Conservation (phyloP, 2,797 vertebrate genomes). For the Enteromius fasciolatus region DNA sequence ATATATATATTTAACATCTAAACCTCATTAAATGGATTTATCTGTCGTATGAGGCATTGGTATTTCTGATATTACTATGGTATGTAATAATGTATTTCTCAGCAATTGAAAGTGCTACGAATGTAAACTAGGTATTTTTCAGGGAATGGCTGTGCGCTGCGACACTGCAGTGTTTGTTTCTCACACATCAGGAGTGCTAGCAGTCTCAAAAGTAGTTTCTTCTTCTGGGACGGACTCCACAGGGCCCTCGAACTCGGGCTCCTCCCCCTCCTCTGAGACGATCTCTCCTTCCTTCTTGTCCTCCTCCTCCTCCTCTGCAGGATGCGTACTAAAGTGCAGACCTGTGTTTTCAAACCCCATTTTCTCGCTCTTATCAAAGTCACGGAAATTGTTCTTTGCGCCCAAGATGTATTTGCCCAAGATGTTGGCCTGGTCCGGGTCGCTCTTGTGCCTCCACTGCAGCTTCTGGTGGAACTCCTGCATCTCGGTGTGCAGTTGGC, state of each 20-base stretch:
- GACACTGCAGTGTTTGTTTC: not conserved
- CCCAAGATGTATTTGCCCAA: slow-evolving; percentile 72
- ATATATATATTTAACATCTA: not conserved
- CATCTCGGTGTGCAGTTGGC: slow-evolving; percentile 70
- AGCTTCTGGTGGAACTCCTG: slow-evolving; percentile 64
- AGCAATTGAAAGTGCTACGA: not conserved
- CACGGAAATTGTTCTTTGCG: slow-evolving; percentile 74
- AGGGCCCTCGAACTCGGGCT: slow-evolving; percentile 4
- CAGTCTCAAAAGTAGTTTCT: slow-evolving; percentile 12
- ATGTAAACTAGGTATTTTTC: not conserved
- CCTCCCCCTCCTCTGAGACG: slow-evolving; percentile 2
- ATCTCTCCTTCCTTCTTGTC: slow-evolving; percentile 5
- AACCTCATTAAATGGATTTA: not conserved
- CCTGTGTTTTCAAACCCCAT: slow-evolving; percentile 35
- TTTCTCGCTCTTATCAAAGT: slow-evolving; percentile 55
- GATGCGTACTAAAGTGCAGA: slow-evolving; percentile 40
- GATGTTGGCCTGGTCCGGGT: slow-evolving; percentile 59
- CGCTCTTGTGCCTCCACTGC: not conserved
- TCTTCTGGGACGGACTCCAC: slow-evolving; percentile 24
- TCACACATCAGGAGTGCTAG: slow-evolving; percentile 1
- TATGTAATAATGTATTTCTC: not conserved
- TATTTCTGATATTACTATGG: not conserved
- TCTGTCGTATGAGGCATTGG: not conserved
- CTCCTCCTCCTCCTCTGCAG: slow-evolving; percentile 3
- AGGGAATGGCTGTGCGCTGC: not conserved